Evolutionary conservation across 1,140 invertebrate species (phyloP).

Genomic region (Himalopsyche phryganea): DNA sequence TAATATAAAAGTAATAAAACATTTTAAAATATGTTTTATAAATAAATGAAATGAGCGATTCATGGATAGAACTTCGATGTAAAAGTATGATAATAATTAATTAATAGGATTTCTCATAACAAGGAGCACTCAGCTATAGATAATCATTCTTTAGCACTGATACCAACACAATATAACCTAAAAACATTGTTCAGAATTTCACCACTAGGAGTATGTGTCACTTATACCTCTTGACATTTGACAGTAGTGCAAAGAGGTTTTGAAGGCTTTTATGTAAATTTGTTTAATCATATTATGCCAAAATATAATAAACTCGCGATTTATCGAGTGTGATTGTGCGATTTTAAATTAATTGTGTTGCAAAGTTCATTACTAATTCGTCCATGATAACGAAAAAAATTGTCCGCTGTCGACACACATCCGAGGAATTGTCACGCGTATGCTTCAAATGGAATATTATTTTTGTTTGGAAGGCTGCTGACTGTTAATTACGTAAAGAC

Average conservation of each 20-base stretch:
- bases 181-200: slow-evolving; percentile 15
- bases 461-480: slow-evolving; percentile 23
- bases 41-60: too few relatives aligned
- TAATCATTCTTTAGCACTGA: too few relatives aligned
- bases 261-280: slow-evolving; percentile 25
- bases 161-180: too few relatives aligned
- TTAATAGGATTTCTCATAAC: too few relatives aligned
- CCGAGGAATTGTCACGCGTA: slow-evolving; percentile 28
- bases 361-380: slow-evolving; percentile 13
- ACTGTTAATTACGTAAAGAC: slow-evolving; percentile 25
- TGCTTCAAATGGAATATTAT: slow-evolving; percentile 23
- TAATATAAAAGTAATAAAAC: too few relatives aligned
- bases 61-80: too few relatives aligned
- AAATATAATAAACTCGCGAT: slow-evolving; percentile 9
- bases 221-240: slow-evolving; percentile 23
- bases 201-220: slow-evolving; percentile 26
- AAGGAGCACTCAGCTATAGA: too few relatives aligned
- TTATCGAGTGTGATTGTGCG: not conserved
- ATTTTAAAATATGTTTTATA: too few relatives aligned
- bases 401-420: slow-evolving; percentile 14
- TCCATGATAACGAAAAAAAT: slow-evolving; percentile 25
- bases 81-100: too few relatives aligned
- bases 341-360: slow-evolving; percentile 2
- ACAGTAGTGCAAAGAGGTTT: slow-evolving; percentile 24
- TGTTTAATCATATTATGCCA: slow-evolving; percentile 25